Base-by-base conservation (phyloP, 1,140 invertebrate genomes). In the Neuroterus valhalla region DNA sequence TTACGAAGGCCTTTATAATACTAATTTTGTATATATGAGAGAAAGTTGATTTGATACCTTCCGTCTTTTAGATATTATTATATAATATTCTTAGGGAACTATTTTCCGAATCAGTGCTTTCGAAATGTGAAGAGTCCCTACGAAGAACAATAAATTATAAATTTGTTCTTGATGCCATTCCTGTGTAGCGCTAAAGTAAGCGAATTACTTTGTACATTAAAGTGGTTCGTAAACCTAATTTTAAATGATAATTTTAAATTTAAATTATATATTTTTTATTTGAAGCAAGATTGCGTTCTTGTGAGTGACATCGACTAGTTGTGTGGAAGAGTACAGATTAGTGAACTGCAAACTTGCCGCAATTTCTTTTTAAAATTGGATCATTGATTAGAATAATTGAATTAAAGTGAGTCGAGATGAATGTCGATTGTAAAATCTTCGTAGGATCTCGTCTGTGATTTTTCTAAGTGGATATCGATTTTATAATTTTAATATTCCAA, bases 81-180 rank as follows among this genome's bases (percentile, higher is more conserved):
- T 70, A 70, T 52, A 42, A 21, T 70, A 42, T 38, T 31, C n/a
- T 70, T 12, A 42, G 38, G 26, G 14, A 66, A 38, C 8, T 21
- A 17, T 17, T 21, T 44, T n/a, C 4, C 12, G 4, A 68, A 43
- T 44, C 17, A 44, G 14, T 8, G 21, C 19, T 19, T 19, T 44
- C 21, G 12, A 21, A 15, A 12, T 17, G n/a, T 44, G 5, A 12
- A 46, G 19, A 46, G 43, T 43, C 14, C 19, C 42, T 45, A 68
- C 23, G 17, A 45, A 68, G 67, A 68, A 68, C 19, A 38, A 26
- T 21, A 42, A 21, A 31, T 46, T 70, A 43, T 8, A 66, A 43
- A n/a, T 78, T 1, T n/a, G 31, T 46, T 75, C 23, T 55, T 72
- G 43, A 55, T 70, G 70, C 66, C 72, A 73, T 79, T 69, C 67